Conservation (phyloP, 2,113 vertebrate species). For the Notarius quadriscutis region DNA sequence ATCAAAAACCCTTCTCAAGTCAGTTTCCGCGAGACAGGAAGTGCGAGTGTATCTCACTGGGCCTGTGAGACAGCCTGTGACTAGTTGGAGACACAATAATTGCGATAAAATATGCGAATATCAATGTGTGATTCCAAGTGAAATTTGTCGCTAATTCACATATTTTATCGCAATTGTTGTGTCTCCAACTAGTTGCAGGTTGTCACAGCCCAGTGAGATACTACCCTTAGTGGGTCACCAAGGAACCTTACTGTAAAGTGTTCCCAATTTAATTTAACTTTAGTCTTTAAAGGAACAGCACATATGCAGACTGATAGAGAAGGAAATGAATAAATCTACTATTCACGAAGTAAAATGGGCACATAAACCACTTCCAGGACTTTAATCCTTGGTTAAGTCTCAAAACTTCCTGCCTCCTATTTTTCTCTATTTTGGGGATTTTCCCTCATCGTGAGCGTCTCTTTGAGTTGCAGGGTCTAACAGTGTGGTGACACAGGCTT, state of each 20-base stretch:
- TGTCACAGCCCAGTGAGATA: no score
- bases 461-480: slow-evolving; percentile 66
- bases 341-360: slow-evolving; percentile 10
- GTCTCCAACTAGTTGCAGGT: no score
- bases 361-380: slow-evolving; percentile 28
- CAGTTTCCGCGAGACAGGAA: no score
- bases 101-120: no score
- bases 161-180: no score
- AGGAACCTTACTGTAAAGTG: background rate
- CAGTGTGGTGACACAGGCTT: slow-evolving; percentile 70
- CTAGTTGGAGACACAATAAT: no score
- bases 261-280: background rate
- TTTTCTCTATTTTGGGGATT: slow-evolving; percentile 2
- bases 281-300: background rate
- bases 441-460: slow-evolving; percentile 28
- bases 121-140: no score
- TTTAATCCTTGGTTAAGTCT: slow-evolving; percentile 38
- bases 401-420: slow-evolving; percentile 31
- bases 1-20: no score
- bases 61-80: no score
- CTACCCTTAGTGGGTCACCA: background rate
- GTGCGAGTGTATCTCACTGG: no score
- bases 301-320: background rate
- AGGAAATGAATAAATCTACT: slow-evolving; percentile 1
- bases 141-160: no score